phyloP scores from a whole-genome alignment of 1,140 invertebrate species.

The Papilio glaucus region DNA sequence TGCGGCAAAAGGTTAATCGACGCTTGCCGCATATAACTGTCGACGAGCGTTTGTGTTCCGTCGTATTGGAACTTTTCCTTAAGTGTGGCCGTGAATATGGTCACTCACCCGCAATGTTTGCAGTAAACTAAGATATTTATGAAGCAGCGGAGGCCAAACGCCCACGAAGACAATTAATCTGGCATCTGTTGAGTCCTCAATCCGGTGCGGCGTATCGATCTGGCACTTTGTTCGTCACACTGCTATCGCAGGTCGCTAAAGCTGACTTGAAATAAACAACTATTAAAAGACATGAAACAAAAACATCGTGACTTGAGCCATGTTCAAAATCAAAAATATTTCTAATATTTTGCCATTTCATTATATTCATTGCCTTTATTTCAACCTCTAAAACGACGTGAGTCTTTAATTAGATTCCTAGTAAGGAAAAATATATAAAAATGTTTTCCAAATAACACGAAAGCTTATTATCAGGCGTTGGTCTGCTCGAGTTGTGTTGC shows the following conservation, averaged over 20 bases:
- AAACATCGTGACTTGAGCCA: neutral
- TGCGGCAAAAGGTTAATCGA: constrained; percentile 72
- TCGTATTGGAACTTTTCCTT: constrained; percentile 57
- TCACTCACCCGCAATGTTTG: constrained; percentile 61
- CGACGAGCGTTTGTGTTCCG: constrained; percentile 50
- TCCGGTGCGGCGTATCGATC: constrained; percentile 19
- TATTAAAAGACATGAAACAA: neutral
- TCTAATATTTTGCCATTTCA: neutral
- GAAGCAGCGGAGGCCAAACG: constrained; percentile 61
- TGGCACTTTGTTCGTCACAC: constrained; percentile 26
- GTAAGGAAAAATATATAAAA: too few species aligned
- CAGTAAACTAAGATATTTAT: constrained; percentile 69
- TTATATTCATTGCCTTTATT: neutral
- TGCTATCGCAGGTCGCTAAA: neutral
- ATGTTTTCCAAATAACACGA: too few species aligned
- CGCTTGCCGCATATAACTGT: constrained; percentile 71
- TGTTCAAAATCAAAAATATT: neutral
- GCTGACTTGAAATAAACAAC: constrained; percentile 13
- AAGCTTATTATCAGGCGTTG: too few species aligned
- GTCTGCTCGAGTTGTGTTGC: too few species aligned
- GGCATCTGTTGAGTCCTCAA: constrained; percentile 49
- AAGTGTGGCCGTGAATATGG: constrained; percentile 68
- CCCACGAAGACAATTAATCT: constrained; percentile 59
- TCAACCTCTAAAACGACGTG: too few species aligned
- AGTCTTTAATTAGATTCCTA: too few species aligned